Base-by-base conservation (phyloP, 2,797 vertebrate genomes). In the Poeciliopsis paucimaculata region DNA sequence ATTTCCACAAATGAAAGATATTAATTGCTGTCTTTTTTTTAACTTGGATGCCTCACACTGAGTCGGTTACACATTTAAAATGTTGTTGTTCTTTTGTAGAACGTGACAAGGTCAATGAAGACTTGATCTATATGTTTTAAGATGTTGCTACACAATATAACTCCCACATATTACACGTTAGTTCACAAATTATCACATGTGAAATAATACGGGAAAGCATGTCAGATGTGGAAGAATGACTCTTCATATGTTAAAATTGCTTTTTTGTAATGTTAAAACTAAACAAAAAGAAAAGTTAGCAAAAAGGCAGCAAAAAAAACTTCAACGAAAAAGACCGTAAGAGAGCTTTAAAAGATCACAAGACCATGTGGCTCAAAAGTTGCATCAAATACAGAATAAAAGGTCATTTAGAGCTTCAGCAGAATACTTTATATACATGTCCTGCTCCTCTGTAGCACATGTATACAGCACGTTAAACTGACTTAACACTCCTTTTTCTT, bases 401-500 rank as follows among this genome's bases (percentile, higher is more conserved):
- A 31, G 28, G 28, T 34, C 1, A 13, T 34, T 34, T 62, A 15
- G n/a, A 36, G 34, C 31, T 9, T 16, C 31, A 64, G 7, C 16
- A 18, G 31, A 20, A 10, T 39, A 20, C 7, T 64, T 16, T 36
- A 20, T 4, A 26, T 53, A 26, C 16, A 41, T 39, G 20, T 70
- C 41, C 10, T 57, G 55, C 55, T 13, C 13, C 55, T 10, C 1
- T 28, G 20, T 51, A 23, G 49, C 18, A 23, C 26, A 16, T 45
- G 66, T 70, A 6, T 15, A n/a, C n/a, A n/a, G n/a, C n/a, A n/a
- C n/a, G n/a, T n/a, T n/a, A 6, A 8, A 16, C 26, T 45, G 41
- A 45, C 36, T 20, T 76, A 28, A 84, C 11, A 4, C 60, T 28
- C 76, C 9, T 45, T 16, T 62, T n/a, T 77, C 60, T 73, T 9